Evolutionary conservation across 1,140 invertebrate species (phyloP).

Genomic region (Aphaenogaster floridana): DNA sequence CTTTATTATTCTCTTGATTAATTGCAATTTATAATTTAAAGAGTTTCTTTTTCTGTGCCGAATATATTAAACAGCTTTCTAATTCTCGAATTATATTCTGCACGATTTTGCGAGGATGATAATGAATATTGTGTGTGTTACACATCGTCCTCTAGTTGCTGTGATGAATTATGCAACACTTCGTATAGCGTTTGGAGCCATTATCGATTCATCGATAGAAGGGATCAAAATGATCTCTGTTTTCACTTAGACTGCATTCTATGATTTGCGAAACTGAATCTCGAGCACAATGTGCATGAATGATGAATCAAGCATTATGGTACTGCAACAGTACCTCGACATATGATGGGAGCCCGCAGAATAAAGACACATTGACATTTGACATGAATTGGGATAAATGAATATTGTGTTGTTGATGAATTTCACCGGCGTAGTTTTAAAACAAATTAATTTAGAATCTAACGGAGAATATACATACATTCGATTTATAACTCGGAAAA

Average conservation of each 20-base stretch:
- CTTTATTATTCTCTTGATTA: conserved; percentile 27
- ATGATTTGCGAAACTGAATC: conserved; percentile 36
- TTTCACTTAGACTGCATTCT: conserved; percentile 30
- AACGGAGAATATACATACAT: conserved; percentile 20
- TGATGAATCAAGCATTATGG: not conserved
- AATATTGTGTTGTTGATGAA: conserved; percentile 7
- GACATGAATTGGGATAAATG: conserved; percentile 46
- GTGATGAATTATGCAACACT: conserved; percentile 48
- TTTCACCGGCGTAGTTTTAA: not conserved
- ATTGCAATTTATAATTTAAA: not conserved
- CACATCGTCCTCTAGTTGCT: not conserved
- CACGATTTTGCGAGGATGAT: not conserved
- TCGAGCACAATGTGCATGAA: not conserved
- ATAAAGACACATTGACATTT: not conserved
- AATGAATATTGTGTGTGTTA: not conserved
- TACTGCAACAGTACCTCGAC: not conserved
- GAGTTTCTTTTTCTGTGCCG: not conserved
- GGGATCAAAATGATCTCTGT: conserved; percentile 6
- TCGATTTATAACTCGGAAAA: conserved; percentile 14
- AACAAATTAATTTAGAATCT: conserved; percentile 37
- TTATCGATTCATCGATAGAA: conserved; percentile 49
- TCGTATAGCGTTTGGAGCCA: not conserved
- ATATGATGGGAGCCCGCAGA: not conserved
- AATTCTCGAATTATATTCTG: not conserved
- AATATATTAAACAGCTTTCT: conserved; percentile 19